Evolutionary conservation across 2,113 vertebrate genomes (phyloP), one percentile per base, ranked within the genome.

Genomic region (Murina feae): DNA sequence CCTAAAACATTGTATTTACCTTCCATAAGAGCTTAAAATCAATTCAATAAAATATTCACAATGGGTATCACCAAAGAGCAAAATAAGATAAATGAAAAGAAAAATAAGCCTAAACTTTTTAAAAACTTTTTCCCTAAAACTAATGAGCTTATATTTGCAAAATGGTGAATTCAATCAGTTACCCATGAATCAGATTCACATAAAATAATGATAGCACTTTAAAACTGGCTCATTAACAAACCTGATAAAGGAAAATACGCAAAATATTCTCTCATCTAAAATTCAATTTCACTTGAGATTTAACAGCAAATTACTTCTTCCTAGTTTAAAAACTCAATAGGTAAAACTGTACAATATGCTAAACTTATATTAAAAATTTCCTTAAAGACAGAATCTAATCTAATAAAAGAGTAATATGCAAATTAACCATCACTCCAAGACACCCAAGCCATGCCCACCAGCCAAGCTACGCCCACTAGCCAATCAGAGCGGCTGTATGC

Each of bases 241-340:
- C 30, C 53, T 66, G 53, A 20, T 89, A 39, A 83, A 86, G 37
- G 49, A 94, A 83, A 95, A 86, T 23, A 86, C 7, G 30, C 9
- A 90, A 95, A 85, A 78, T 76, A 93, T 2, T 71, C 18, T 47
- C 28, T 69, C 71, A 72, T 75, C 39, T 86, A 17, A 92, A 79
- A 95, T 58, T 91, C 79, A 91, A 91, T 89, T 90, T 96, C 87
- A 94, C 51, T 84, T 96, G 51, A 90, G 25, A 80, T 88, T 75
- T 69, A 83, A 78, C 83, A 86, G 69, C 37, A 94, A 95, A 71
- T 53, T 65, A 63, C 30, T 86, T 76, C 74, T 94, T 58, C 39
- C 9, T 89, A 49, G 37, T 75, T 89, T 66, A 81, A 86, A 95
- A 91, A 75, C 6, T 3, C 39, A 88, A 84, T 2, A 81, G 53